Percentiles rank a stretch among this genome's conserved stretches.
Conservation (phyloP, 2,888 invertebrate genomes). For the Diaphora mendica region DNA sequence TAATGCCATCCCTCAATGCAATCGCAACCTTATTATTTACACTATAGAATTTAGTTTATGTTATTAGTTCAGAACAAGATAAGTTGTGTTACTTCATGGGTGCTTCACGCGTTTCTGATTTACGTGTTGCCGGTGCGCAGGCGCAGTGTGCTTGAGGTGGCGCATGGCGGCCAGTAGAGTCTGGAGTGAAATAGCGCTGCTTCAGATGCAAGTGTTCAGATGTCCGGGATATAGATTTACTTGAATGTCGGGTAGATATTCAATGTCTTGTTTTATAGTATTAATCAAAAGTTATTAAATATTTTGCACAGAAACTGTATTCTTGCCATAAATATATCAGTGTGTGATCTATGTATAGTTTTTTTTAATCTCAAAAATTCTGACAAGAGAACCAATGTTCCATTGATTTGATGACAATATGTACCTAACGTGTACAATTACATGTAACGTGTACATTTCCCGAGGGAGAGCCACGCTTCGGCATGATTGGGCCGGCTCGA, state of each 20-base stretch:
- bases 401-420: too few species aligned
- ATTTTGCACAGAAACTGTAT: neutral
- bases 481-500: too few species aligned
- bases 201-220: slow-evolving; percentile 51
- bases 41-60: slow-evolving; percentile 21
- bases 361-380: neutral
- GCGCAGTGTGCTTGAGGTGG: slow-evolving; percentile 30
- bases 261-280: slow-evolving; percentile 11
- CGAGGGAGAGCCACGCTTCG: too few species aligned
- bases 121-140: slow-evolving; percentile 51
- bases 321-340: too few species aligned
- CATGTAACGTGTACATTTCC: too few species aligned
- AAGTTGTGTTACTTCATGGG: slow-evolving; percentile 46
- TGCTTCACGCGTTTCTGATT: slow-evolving; percentile 60
- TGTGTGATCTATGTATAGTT: neutral
- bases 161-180: slow-evolving; percentile 16
- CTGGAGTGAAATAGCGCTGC: slow-evolving; percentile 48
- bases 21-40: slow-evolving; percentile 17
- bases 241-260: slow-evolving; percentile 21
- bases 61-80: slow-evolving; percentile 1
- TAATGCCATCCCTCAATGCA: slow-evolving; percentile 4
- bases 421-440: too few species aligned
- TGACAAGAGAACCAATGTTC: neutral
- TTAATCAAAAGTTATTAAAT: neutral
- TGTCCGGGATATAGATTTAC: slow-evolving; percentile 47